Percentiles rank a stretch among this genome's conserved stretches.
These are phyloP conservation scores for Metallyticus violacea DNA, from an alignment of 2,888 invertebrate species.

Conservation along the genomic window DNA sequence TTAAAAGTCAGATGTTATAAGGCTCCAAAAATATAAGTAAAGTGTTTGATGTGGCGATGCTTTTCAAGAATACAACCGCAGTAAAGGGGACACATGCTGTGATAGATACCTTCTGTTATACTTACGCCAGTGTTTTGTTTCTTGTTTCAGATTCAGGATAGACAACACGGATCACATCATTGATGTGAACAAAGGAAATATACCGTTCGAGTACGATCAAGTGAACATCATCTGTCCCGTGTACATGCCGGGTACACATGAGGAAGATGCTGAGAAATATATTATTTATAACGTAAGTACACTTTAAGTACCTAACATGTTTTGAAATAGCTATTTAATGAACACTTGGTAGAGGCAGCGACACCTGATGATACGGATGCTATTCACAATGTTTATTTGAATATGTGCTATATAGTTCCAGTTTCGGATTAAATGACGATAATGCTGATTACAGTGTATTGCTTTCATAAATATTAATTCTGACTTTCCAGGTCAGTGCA, in stretches of 20 bases:
- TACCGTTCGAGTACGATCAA: constrained; percentile 91
- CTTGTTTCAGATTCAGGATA: constrained; percentile 76
- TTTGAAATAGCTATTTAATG: neutral
- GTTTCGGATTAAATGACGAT: neutral
- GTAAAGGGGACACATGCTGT: too few relatives aligned
- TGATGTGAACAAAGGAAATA: constrained; percentile 91
- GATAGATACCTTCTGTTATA: neutral
- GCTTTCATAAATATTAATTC: neutral
- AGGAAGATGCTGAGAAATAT: constrained; percentile 89
- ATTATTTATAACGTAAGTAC: constrained; percentile 85
- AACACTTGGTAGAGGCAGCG: too few relatives aligned
- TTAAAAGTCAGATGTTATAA: too few relatives aligned
- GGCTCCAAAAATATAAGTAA: neutral
- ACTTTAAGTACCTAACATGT: too few relatives aligned
- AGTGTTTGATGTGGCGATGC: neutral
- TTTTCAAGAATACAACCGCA: neutral
- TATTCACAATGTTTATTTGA: neutral
- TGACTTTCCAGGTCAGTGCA: neutral
- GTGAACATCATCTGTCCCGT: constrained; percentile 94
- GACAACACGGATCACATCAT: constrained; percentile 97
- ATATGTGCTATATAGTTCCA: neutral
- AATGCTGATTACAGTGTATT: neutral
- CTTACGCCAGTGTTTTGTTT: neutral
- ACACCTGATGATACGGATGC: too few relatives aligned
- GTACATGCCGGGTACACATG: constrained; percentile 80